These are phyloP conservation scores for Harpegnathos saltator DNA, from an alignment of 1,140 invertebrate species.

Conservation along the genomic window DNA sequence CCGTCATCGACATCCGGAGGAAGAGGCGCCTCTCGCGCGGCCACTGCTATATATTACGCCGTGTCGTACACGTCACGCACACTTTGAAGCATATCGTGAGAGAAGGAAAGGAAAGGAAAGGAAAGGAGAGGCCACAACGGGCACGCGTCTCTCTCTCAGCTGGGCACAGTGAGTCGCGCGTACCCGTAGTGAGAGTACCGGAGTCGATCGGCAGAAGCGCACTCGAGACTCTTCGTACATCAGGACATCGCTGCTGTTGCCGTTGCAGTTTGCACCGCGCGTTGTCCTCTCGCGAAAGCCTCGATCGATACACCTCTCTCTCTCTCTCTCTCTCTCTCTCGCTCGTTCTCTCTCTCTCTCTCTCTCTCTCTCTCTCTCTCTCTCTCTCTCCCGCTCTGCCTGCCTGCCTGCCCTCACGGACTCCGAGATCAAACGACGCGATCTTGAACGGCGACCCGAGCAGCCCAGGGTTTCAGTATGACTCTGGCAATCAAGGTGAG, in stretches of 20 bases:
- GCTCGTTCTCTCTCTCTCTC: too few relatives aligned
- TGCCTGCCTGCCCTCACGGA: too few relatives aligned
- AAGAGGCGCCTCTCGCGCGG: constrained; percentile 42
- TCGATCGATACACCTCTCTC: too few relatives aligned
- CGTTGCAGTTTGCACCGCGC: too few relatives aligned
- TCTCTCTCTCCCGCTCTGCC: too few relatives aligned
- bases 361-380: too few relatives aligned
- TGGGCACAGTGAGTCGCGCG: constrained; percentile 77
- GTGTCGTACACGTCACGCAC: constrained; percentile 57
- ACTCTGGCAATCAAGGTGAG: constrained; percentile 77
- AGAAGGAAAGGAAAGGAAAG: constrained; percentile 78
- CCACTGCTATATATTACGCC: constrained; percentile 61
- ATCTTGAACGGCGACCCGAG: constrained; percentile 36
- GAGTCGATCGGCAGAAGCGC: constrained; percentile 1
- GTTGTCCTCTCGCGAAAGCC: too few relatives aligned
- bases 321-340: too few relatives aligned
- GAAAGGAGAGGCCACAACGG: constrained; percentile 77
- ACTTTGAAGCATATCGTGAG: constrained; percentile 79
- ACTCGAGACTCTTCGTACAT: neutral
- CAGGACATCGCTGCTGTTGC: neutral
- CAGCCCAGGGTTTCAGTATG: constrained; percentile 62
- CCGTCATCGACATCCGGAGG: neutral
- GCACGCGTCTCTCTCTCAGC: constrained; percentile 33
- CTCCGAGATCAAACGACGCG: constrained; percentile 19
- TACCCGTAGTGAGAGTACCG: constrained; percentile 76